phyloP scores from a whole-genome alignment of 1,140 invertebrate genomes.

The Trichonephila clavipes region DNA sequence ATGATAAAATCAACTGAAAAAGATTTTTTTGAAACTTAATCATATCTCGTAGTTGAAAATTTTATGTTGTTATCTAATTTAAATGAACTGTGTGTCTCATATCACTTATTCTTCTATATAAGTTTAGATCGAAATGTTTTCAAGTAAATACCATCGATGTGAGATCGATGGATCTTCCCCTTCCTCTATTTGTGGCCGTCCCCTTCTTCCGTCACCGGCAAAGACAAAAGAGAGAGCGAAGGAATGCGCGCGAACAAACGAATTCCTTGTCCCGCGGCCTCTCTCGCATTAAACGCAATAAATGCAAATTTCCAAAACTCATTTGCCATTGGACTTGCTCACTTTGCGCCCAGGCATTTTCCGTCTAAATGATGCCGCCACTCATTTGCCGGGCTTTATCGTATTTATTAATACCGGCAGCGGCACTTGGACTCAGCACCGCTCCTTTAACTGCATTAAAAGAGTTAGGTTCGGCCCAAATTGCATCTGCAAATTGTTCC shows the following conservation, averaged over 20 bases:
- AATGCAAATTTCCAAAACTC: slow-evolving; percentile 76
- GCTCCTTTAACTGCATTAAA: slow-evolving; percentile 70
- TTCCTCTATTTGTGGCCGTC: slow-evolving; percentile 34
- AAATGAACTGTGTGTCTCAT: no score
- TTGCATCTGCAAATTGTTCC: slow-evolving; percentile 75
- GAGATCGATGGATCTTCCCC: no score
- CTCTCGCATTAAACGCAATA: slow-evolving; percentile 72
- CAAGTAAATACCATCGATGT: no score
- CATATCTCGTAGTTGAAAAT: no score
- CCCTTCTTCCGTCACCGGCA: slow-evolving; percentile 35
- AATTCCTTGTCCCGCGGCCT: slow-evolving; percentile 71
- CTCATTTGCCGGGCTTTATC: slow-evolving; percentile 74
- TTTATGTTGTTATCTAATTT: no score
- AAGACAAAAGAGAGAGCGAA: slow-evolving; percentile 70
- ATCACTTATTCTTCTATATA: no score
- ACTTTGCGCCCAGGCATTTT: slow-evolving; percentile 51
- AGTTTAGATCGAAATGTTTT: no score
- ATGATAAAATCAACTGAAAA: no score
- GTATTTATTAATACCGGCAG: slow-evolving; percentile 73
- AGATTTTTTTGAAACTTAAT: no score
- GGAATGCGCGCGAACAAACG: slow-evolving; percentile 59
- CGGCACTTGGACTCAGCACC: background rate
- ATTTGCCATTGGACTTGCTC: slow-evolving; percentile 74
- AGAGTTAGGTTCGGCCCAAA: slow-evolving; percentile 69
- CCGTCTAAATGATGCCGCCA: slow-evolving; percentile 71